phyloP scores from a whole-genome alignment of 1,140 invertebrate species.

The Liolophura sinensis region DNA sequence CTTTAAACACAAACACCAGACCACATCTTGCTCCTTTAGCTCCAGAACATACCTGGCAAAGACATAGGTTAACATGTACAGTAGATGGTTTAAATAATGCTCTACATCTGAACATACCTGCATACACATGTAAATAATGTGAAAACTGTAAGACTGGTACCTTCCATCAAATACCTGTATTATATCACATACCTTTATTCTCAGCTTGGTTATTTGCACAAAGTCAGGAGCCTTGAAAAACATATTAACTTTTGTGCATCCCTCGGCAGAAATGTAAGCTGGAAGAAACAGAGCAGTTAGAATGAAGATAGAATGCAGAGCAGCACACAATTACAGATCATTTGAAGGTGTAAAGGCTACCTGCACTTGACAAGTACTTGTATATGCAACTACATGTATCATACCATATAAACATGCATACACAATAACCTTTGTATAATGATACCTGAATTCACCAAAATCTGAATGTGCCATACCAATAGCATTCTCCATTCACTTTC shows the following conservation, averaged over 20 bases:
- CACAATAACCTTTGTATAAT: not conserved
- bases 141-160: not conserved
- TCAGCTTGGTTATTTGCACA: slow-evolving; percentile 48
- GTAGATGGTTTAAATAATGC: not conserved
- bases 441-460: too few relatives aligned
- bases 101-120: not conserved
- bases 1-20: slow-evolving; percentile 54
- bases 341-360: not conserved
- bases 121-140: not conserved
- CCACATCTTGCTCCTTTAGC: slow-evolving; percentile 44
- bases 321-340: not conserved
- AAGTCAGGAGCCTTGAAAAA: slow-evolving; percentile 49
- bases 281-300: slow-evolving; percentile 18
- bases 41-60: slow-evolving; percentile 42
- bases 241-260: slow-evolving; percentile 52
- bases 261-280: slow-evolving; percentile 50
- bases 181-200: slow-evolving; percentile 43
- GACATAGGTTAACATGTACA: not conserved
- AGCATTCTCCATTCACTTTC: too few relatives aligned
- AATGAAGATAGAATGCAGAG: not conserved
- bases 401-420: not conserved
- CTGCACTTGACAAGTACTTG: not conserved
- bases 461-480: too few relatives aligned
- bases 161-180: not conserved
- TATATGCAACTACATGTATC: not conserved